Evolutionary conservation across 2,888 invertebrate species (phyloP), one percentile per base, ranked within the genome.

Genomic region (Drosophila nr. medialis): DNA sequence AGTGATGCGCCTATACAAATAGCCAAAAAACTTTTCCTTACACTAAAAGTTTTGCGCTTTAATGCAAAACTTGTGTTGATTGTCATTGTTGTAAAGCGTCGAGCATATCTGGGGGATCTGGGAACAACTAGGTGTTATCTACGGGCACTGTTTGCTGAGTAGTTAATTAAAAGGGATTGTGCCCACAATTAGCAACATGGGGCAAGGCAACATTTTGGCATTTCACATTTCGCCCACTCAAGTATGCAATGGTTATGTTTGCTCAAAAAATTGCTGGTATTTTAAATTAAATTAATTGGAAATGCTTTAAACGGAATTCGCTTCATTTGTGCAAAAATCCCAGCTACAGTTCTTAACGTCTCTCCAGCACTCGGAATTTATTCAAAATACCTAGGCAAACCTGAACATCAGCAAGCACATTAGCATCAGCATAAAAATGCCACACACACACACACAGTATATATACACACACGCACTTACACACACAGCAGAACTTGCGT

Each of bases 51-150:
- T 86, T 86, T 80, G 54, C 74, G 73, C 72, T 80, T 80, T 86
- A 87, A 86, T 88, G 88, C 86, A 83, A 86, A 86, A 88, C 83
- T 82, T 80, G 72, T 83, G 86, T 86, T 77, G 72, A 77, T 64
- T 70, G 74, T 77, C 69, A 60, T 79, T 77, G 78, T 78, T 75
- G 50, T 62, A 45, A 58, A 63, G 78, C 60, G 38, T 36, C 45
- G 45, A 45, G 8, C 45, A 24, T 45, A 45, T 45, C 45, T 24
- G 30, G 32, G 8, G 24, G 45, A 77, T 77, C 69, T 77, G 15
- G 61, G 64, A 45, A 15, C 24, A 8, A 64, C 56, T 61, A 78
- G 71, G 78, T 78, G 78, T 68, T 78, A 71, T 71, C 49, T 71
- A 54, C 54, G 68, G 50, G 54, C 55, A 38, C 45, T 72, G 50